Percentiles rank a stretch among this genome's conserved stretches.
Evolutionary conservation across 2,888 invertebrate genomes (phyloP).

Genomic region (Pheosia tremula): DNA sequence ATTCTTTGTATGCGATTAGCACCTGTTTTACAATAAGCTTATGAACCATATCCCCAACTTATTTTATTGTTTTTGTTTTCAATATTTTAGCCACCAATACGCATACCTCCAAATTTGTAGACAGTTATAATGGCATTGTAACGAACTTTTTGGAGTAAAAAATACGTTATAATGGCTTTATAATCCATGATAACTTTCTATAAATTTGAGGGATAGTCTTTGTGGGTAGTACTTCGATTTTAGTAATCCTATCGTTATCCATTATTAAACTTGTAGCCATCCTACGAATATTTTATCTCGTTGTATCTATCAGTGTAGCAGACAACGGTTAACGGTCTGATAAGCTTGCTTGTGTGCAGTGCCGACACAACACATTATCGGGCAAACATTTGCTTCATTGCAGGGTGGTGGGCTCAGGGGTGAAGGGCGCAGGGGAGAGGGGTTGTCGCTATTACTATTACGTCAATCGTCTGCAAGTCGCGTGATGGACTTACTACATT

Average conservation of each 20-base stretch:
- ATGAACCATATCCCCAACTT: no score
- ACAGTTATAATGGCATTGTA: no score
- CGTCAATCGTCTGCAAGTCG: slow-evolving; percentile 65
- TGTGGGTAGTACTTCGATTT: background rate
- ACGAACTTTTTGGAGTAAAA: no score
- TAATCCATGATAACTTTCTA: no score
- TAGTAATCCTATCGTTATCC: background rate
- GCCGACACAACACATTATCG: slow-evolving; percentile 54
- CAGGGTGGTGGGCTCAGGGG: slow-evolving; percentile 46
- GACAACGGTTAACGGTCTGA: slow-evolving; percentile 11
- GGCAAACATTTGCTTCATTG: slow-evolving; percentile 75
- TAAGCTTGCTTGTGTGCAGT: slow-evolving; percentile 38
- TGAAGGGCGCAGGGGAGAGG: slow-evolving; percentile 35
- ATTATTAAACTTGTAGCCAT: background rate
- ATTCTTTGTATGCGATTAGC: no score
- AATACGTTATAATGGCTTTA: no score
- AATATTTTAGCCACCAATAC: no score
- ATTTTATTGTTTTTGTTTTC: no score
- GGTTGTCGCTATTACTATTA: slow-evolving; percentile 52
- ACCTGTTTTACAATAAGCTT: no score
- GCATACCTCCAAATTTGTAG: no score
- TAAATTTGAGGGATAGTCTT: background rate
- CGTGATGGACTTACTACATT: slow-evolving; percentile 44
- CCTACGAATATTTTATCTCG: no score
- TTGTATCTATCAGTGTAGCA: background rate